A percentile compares a stretch with the other conserved stretches of the same genome.
Conservation (phyloP, 2,113 vertebrate species). For the Globicephala melas region DNA sequence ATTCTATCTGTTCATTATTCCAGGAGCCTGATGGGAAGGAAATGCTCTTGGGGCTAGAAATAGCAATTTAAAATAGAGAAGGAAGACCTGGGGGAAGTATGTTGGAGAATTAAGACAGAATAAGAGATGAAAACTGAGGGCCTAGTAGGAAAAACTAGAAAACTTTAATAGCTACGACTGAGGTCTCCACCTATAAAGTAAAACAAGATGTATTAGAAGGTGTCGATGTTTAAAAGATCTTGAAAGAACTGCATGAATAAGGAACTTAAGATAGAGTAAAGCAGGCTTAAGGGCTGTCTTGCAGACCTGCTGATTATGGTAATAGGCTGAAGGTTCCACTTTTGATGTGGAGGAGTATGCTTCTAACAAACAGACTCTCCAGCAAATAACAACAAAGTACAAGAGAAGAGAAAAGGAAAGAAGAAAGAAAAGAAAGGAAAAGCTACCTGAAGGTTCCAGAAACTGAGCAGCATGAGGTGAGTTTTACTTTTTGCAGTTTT, state of each 20-base stretch:
- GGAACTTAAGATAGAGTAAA: neutral
- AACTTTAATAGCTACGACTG: conserved; percentile 57
- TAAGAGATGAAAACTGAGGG: conserved; percentile 17
- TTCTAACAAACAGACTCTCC: neutral
- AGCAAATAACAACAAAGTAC: neutral
- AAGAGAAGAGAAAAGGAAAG: neutral
- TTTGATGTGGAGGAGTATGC: neutral
- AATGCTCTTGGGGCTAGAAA: conserved; percentile 65
- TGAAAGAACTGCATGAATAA: neutral
- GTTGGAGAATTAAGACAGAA: conserved; percentile 34
- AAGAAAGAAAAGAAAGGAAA: neutral
- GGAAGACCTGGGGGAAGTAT: conserved; percentile 8
- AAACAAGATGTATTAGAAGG: conserved; percentile 42
- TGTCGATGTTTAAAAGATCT: neutral
- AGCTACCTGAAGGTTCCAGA: neutral
- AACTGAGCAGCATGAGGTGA: neutral
- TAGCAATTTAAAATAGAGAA: conserved; percentile 56
- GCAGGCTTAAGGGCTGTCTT: neutral
- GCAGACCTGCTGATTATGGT: neutral
- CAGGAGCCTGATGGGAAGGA: conserved; percentile 40
- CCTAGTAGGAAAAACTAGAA: conserved; percentile 42
- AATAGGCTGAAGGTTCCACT: neutral
- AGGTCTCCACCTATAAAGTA: conserved; percentile 42
- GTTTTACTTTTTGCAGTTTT: neutral
- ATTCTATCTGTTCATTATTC: conserved; percentile 65